Evolutionary conservation across 2,113 vertebrate genomes (phyloP).

Genomic region (Isurus oxyrinchus): DNA sequence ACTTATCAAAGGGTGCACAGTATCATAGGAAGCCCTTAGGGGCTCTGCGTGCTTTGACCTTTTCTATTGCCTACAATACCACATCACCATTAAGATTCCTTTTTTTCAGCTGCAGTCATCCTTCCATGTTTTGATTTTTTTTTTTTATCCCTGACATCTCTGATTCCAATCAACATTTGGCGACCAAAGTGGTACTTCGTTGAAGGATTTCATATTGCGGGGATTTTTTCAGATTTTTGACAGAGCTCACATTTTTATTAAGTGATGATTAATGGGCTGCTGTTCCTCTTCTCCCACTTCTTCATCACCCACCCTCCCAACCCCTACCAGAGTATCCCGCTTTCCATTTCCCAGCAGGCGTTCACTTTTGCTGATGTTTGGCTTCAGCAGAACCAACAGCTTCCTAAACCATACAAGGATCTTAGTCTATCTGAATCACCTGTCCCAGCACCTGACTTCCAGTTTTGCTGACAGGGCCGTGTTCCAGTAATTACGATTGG

Average conservation of each 20-base stretch:
- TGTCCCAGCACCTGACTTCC: not conserved
- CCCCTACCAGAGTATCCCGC: not conserved
- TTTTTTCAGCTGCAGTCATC: constrained; percentile 30
- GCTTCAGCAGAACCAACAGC: not conserved
- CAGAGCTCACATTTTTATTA: not conserved
- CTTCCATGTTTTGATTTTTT: not conserved
- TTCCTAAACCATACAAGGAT: not conserved
- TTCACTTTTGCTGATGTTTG: not conserved
- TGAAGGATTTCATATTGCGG: not conserved
- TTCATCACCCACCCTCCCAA: not conserved
- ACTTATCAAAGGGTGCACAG: not conserved
- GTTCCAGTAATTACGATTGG: not conserved
- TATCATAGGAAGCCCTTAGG: not conserved
- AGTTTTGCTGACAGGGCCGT: not conserved
- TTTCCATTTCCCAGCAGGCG: not conserved
- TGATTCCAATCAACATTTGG: not conserved
- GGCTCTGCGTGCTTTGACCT: not conserved
- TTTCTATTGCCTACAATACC: not conserved
- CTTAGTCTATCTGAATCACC: not conserved
- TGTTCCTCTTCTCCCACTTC: too few relatives aligned
- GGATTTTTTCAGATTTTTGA: not conserved
- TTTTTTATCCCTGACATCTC: not conserved
- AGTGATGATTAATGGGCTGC: not conserved
- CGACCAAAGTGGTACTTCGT: not conserved
- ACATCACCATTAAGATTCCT: constrained; percentile 31